Conservation (phyloP, 1,140 invertebrate species). For the Brachionus rubens region DNA sequence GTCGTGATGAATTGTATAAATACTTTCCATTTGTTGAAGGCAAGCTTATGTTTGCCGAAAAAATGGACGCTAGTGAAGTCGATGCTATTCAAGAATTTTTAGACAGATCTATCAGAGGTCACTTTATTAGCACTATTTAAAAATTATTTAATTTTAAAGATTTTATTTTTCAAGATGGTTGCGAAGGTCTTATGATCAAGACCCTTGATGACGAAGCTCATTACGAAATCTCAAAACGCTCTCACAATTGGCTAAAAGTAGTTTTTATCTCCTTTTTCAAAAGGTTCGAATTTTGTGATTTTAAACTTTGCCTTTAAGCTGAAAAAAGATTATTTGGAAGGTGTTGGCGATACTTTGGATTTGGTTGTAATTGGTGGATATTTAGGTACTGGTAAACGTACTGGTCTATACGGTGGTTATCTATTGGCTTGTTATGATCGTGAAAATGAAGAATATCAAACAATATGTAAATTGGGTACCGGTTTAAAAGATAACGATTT, state of each 20-base stretch:
- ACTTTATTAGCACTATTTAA: too few species aligned
- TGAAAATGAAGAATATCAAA: conserved; percentile 87
- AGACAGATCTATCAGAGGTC: conserved; percentile 75
- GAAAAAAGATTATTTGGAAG: conserved; percentile 95
- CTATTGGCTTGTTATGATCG: conserved; percentile 92
- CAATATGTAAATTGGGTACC: conserved; percentile 88
- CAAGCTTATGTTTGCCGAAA: conserved; percentile 82
- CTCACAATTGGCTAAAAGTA: conserved; percentile 87
- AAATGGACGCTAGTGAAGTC: conserved; percentile 70
- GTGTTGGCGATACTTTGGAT: conserved; percentile 87
- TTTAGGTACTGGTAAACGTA: conserved; percentile 85
- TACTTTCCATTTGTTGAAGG: conserved; percentile 71
- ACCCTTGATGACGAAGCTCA: conserved; percentile 84
- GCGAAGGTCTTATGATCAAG: conserved; percentile 99
- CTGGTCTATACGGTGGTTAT: conserved; percentile 91
- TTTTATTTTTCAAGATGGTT: conserved; percentile 64
- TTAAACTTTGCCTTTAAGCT: too few species aligned
- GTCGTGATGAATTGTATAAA: conserved; percentile 72
- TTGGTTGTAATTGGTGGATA: conserved; percentile 92
- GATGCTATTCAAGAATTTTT: conserved; percentile 92
- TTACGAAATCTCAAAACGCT: conserved; percentile 96
- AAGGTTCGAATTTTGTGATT: too few species aligned
- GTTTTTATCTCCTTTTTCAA: too few species aligned
- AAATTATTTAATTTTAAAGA: conserved; percentile 61
- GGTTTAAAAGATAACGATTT: conserved; percentile 92